Evolutionary conservation across 1,140 invertebrate species (phyloP), one percentile per base, ranked within the genome.

Genomic region (Agrypnia vestita): DNA sequence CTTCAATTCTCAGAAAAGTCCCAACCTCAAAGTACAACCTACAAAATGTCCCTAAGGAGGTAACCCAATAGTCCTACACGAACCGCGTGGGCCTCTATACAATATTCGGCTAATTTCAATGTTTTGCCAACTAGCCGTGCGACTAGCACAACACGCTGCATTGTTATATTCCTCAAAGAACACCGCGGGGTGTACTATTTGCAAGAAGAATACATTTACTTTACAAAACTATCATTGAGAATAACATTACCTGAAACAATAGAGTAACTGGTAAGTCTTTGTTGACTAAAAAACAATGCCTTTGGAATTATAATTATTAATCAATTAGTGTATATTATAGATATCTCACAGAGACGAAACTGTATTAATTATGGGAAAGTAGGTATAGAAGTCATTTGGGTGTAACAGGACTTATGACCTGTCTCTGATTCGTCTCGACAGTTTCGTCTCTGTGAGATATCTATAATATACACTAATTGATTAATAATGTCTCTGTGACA

Each of bases 71-170:
- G 35, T 25, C 15, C n/a, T 47, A n/a, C 64, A 51, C 49, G 15
- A 51, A 25, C 47, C 67, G 67, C 19, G 46, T 62, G 8, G 19
- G 59, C 25, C 44, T 10, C 67, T 71, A 71, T 71, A 51, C 46
- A 71, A 21, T 71, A 71, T 71, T 71, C 46, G 49, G 17, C 17
- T 49, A 71, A 71, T 71, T 51, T 51, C 67, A 67, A 67, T 71
- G 46, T 71, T 71, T 71, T 13, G 61, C 61, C 25, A 71, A 51
- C 67, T 21, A 21, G 49, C 44, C 44, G 62, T 46, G 15, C 43
- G 35, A n/a, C 25, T 62, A 8, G 55, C 55, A 21, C 17, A 59
- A 59, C 55, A 59, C 13, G 19, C 13, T 13, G 43, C 35, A 44
- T 71, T 71, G 67, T 71, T 71, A 12, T 19, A 4, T 13, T 51